These are phyloP conservation scores for Limnephilus lunatus DNA, from an alignment of 2,888 invertebrate species.

Conservation along the genomic window DNA sequence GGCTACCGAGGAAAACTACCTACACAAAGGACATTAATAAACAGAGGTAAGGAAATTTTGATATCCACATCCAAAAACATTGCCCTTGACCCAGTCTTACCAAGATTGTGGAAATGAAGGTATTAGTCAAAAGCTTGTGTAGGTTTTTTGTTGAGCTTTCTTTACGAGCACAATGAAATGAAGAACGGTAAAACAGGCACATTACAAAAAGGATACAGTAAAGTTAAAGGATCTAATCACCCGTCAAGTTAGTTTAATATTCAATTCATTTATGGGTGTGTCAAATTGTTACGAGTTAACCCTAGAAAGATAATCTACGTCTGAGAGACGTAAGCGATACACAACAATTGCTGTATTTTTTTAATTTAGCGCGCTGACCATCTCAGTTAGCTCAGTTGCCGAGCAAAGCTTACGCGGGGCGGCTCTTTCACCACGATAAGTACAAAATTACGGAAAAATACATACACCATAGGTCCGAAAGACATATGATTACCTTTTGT, in stretches of 20 bases:
- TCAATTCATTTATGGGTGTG: not conserved
- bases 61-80: not conserved
- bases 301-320: too few relatives aligned
- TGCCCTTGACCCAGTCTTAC: not conserved
- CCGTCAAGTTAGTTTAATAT: not conserved
- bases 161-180: not conserved
- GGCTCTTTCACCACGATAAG: too few relatives aligned
- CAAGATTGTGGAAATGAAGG: not conserved
- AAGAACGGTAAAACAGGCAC: not conserved
- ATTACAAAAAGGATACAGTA: too few relatives aligned
- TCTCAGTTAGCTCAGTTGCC: too few relatives aligned
- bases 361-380: too few relatives aligned
- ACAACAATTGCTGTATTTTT: too few relatives aligned
- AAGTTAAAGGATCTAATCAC: not conserved
- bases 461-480: too few relatives aligned
- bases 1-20: not conserved
- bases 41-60: not conserved
- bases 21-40: not conserved
- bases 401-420: too few relatives aligned
- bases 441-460: too few relatives aligned
- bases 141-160: not conserved
- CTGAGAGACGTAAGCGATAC: too few relatives aligned
- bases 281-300: not conserved
- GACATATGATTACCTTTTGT: too few relatives aligned
- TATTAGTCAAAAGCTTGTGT: too few relatives aligned